Percentiles rank a stretch among this genome's conserved stretches.
phyloP scores from a whole-genome alignment of 2,888 invertebrate genomes.

The Yponomeuta evonymella region DNA sequence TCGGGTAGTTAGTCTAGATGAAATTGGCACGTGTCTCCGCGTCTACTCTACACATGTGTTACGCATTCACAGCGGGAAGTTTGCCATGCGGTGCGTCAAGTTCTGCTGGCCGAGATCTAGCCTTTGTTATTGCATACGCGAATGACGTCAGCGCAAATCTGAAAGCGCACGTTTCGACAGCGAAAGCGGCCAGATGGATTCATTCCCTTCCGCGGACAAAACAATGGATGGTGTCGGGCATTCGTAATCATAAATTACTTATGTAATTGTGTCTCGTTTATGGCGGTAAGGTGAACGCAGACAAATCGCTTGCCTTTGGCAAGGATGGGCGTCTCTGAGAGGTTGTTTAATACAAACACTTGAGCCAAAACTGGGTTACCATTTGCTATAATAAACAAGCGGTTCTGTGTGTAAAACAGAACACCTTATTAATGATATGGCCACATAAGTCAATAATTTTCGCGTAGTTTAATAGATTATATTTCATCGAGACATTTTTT shows the following conservation, averaged over 20 bases:
- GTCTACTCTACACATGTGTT: not conserved
- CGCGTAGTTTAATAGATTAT: no score
- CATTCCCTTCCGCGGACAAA: not conserved
- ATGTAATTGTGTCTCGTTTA: not conserved
- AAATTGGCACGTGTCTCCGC: not conserved
- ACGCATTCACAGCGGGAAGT: not conserved
- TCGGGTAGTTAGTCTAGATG: not conserved
- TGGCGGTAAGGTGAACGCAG: not conserved
- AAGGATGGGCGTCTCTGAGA: not conserved
- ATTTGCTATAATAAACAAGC: no score
- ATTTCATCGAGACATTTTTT: no score
- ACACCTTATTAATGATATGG: no score
- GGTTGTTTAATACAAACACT: not conserved
- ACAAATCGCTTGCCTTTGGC: not conserved
- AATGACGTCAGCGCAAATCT: not conserved
- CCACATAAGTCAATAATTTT: no score
- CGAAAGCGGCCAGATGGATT: conserved; percentile 2
- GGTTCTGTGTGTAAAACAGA: no score
- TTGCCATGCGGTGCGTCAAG: not conserved
- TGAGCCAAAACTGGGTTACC: no score
- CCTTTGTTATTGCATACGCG: not conserved
- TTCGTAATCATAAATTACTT: conserved; percentile 3
- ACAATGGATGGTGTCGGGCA: conserved; percentile 1
- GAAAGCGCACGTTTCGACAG: not conserved
- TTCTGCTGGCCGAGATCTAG: not conserved